These are phyloP conservation scores for Helicoverpa zea DNA, from an alignment of 1,140 invertebrate species.

Conservation along the genomic window DNA sequence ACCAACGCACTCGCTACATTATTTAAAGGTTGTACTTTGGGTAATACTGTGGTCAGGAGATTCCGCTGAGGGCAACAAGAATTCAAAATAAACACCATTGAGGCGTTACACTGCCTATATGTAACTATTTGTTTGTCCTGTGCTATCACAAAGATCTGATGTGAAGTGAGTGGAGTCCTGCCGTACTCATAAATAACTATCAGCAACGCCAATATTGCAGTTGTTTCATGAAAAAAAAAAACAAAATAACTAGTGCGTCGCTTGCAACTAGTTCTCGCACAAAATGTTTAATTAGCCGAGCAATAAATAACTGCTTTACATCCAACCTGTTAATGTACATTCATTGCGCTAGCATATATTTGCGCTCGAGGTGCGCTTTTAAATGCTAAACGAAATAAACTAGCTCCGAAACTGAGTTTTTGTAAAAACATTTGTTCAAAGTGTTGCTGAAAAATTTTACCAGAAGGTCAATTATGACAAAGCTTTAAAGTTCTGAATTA, in stretches of 20 bases:
- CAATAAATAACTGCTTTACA: slow-evolving; percentile 20
- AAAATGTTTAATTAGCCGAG: slow-evolving; percentile 36
- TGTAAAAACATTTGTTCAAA: slow-evolving; percentile 33
- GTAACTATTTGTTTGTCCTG: no score
- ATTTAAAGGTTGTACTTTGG: no score
- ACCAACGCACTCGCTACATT: no score
- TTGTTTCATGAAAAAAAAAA: not conserved
- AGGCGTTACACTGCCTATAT: no score
- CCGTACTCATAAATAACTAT: not conserved
- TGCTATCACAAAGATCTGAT: no score
- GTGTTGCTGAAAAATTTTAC: not conserved
- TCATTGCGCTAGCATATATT: slow-evolving; percentile 25
- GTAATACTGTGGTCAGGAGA: no score
- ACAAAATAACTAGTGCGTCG: not conserved
- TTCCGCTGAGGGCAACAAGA: no score
- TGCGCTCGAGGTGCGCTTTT: slow-evolving; percentile 27
- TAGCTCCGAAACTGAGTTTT: slow-evolving; percentile 22
- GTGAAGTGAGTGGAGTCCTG: no score
- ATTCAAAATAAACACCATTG: no score
- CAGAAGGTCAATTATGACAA: not conserved
- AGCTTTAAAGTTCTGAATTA: no score
- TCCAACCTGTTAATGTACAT: slow-evolving; percentile 37
- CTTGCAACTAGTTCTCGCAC: not conserved
- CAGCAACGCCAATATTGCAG: not conserved
- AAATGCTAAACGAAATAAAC: slow-evolving; percentile 41